Evolutionary conservation across 2,797 vertebrate species (phyloP).

Genomic region (Sebastes steindachneri): DNA sequence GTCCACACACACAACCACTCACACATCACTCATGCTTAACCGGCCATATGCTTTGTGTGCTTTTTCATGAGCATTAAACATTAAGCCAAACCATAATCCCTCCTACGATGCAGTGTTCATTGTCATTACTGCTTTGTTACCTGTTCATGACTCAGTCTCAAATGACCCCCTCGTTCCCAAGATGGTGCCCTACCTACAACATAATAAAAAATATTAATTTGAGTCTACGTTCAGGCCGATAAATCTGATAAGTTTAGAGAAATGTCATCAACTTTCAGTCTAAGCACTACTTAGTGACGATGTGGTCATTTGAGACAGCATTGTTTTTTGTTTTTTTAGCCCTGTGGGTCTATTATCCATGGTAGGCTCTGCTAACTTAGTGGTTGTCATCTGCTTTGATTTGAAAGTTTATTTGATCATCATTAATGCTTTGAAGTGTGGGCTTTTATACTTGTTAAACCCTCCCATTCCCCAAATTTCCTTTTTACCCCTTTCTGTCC

Average conservation of each 20-base stretch:
- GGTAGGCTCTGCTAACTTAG: constrained; percentile 53
- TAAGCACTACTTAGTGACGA: neutral
- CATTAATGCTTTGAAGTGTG: constrained; percentile 73
- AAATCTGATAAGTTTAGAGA: neutral
- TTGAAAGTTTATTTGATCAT: constrained; percentile 64
- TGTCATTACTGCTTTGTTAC: constrained; percentile 63
- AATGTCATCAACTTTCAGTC: neutral
- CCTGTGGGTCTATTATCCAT: constrained; percentile 55
- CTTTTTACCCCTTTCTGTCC: neutral
- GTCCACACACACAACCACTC: neutral
- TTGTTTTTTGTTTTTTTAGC: constrained; percentile 19
- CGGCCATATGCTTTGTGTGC: constrained; percentile 64
- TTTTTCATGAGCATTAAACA: constrained; percentile 58
- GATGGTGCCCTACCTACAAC: neutral
- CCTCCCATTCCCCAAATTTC: neutral
- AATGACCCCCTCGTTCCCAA: constrained; percentile 41
- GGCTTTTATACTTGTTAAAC: constrained; percentile 62
- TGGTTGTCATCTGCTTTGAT: constrained; percentile 62
- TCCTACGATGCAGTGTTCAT: constrained; percentile 42
- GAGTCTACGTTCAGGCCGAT: neutral
- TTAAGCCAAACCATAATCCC: constrained; percentile 47
- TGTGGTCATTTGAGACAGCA: constrained; percentile 65
- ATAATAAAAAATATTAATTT: neutral
- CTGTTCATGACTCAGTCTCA: constrained; percentile 57
- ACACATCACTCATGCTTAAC: constrained; percentile 58